These are phyloP conservation scores for Ladona fulva DNA, from an alignment of 1,140 invertebrate species.

Conservation along the genomic window DNA sequence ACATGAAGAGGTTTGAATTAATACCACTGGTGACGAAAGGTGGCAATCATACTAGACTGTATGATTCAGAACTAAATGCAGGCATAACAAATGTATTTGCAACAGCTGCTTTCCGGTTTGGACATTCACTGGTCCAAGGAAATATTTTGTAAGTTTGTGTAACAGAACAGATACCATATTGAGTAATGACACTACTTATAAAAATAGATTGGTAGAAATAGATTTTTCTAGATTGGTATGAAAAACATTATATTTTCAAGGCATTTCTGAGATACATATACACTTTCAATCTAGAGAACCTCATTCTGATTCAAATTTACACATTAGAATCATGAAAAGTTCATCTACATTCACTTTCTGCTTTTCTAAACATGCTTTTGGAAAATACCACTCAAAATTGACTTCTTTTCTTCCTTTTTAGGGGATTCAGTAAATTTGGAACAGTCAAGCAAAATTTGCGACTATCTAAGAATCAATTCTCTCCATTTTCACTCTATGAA, in stretches of 20 bases:
- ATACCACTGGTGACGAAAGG: conserved; percentile 35
- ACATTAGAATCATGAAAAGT: no score
- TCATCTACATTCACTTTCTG: no score
- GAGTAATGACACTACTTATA: no score
- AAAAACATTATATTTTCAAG: no score
- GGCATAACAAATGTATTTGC: conserved; percentile 54
- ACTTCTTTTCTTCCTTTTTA: conserved; percentile 20
- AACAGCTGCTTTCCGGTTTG: conserved; percentile 53
- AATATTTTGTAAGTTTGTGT: conserved; percentile 37
- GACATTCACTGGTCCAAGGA: conserved; percentile 49
- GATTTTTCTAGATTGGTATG: no score
- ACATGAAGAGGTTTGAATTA: conserved; percentile 38
- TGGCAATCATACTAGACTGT: conserved; percentile 36
- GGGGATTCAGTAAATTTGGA: conserved; percentile 38
- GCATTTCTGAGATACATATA: no score
- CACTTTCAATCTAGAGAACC: no score
- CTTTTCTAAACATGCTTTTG: no score
- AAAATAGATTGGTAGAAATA: no score
- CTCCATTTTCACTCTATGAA: conserved; percentile 42
- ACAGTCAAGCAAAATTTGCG: conserved; percentile 39
- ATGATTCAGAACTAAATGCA: conserved; percentile 47
- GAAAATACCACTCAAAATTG: no score
- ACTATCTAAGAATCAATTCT: conserved; percentile 44
- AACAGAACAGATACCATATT: no score
- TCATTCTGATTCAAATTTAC: no score